phyloP scores from a whole-genome alignment of 2,113 vertebrate species.

The Addax nasomaculatus region DNA sequence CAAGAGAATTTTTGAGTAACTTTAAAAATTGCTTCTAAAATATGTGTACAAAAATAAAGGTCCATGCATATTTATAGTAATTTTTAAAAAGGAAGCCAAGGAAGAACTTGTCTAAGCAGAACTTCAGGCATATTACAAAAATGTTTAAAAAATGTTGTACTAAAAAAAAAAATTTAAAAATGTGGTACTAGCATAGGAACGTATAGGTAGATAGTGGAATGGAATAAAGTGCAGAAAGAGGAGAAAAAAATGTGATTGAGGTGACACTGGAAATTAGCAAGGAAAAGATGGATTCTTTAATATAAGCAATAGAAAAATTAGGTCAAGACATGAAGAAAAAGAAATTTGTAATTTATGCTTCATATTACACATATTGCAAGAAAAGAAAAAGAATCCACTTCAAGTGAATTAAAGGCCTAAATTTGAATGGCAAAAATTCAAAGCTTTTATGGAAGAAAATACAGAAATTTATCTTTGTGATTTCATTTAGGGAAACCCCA shows the following conservation, averaged over 20 bases:
- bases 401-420: background rate
- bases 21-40: slow-evolving; percentile 41
- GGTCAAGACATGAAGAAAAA: background rate
- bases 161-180: background rate
- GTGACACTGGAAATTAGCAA: background rate
- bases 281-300: background rate
- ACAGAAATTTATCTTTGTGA: background rate
- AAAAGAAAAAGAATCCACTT: background rate
- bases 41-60: background rate
- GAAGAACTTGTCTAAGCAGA: background rate
- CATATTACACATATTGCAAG: background rate
- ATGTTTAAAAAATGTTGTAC: background rate
- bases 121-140: background rate
- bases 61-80: background rate
- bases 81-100: background rate
- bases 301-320: background rate
- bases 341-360: background rate
- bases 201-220: background rate
- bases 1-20: background rate
- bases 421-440: slow-evolving; percentile 10
- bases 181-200: background rate
- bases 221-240: background rate
- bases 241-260: background rate
- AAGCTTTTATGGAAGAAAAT: background rate
- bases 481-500: background rate